Evolutionary conservation across 1,140 invertebrate species (phyloP), one percentile per base, ranked within the genome.

Genomic region (Tetraneura akinire): DNA sequence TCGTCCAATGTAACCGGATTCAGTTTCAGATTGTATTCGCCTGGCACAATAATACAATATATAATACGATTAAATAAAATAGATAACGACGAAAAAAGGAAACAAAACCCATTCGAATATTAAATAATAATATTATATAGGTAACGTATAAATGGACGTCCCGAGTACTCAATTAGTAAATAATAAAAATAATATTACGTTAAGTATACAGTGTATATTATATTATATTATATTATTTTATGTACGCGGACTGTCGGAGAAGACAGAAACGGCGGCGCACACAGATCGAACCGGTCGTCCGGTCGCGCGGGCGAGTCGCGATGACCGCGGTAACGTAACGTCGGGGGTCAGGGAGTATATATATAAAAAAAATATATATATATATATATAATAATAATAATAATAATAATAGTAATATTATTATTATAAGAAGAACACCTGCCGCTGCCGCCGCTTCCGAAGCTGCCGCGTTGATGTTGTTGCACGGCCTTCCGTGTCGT

Each of bases 1-100:
- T 97, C 95, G 83, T 96, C 94, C 82, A 97, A 87, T 84, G 92
- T 92, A 29, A 96, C 92, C 1, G 94, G 93, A 84, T 91, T 90
- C 82, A 97, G 96, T 85, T 95, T 92, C 84, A 95, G 85, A 3
- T 92, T 93, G 86, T 91, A 95, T 86, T 96, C 94, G 83, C 93
- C 93, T 93, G 88, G 8, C 10, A 21, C 11, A 13, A 64, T 57
- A 29, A 32, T 32, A 16, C 8, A 37, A 62, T 29, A 32, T 5
- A 66, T 1, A 60, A 62, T 16, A 32, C 37, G 6, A 42, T 1
- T 10, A 64, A 45, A 68, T 16, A 42, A 45, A 4, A 37, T 4
- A 23, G 3, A 51, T 18, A 29, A 26, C 11, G 5, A 70, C 4
- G 2, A 18, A 53, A 53, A n/a, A 4, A 3, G 32, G 32, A 37